Evolutionary conservation across 1,140 invertebrate genomes (phyloP), one percentile per base, ranked within the genome.

Genomic region (Caenorhabditis remanei): DNA sequence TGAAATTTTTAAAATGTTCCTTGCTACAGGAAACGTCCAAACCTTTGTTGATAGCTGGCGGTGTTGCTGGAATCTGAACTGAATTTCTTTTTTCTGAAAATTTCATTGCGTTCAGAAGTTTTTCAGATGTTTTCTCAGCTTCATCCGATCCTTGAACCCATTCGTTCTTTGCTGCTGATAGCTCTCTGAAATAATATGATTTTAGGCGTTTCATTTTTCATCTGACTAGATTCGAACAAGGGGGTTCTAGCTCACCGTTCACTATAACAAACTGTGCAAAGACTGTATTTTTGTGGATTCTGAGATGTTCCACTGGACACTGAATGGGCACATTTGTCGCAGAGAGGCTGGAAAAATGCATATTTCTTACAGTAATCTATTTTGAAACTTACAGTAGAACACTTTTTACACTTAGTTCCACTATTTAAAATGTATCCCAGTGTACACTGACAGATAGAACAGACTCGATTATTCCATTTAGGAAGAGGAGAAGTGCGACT

Each of bases 341-440:
- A 79, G 46, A 79, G 43, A 11, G 43, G 19, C 71, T 79, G 71
- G 13, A 79, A 79, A 1, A 32, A 32, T 32, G 32, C 32, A 32
- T 32, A 32, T 2, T 32, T 32, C 2, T 32, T 32, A 32, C 32
- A 32, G 32, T 32, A 32, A 0, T 2, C 0, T 32, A 32, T 32
- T 11, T 19, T 5, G 14, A 50, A 50, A 5, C 46, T 41, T 43
- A 79, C 65, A 14, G 65, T 71, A 13, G 71, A n/a, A 19, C 71
- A 79, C 46, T 79, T 79, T 79, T 79, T 79, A 53, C 71, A 79
- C n/a, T 79, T 79, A 0, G 71, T 79, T 13, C 71, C 71, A 50
- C 71, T 79, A 24, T 79, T 79, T 5, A 79, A 24, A 41, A 79
- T 79, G 46, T 79, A 79, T 21, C 71, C 71, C 46, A 79, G n/a